Evolutionary conservation across 2,113 vertebrate genomes (phyloP), one percentile per base, ranked within the genome.

Genomic region (Rana temporaria): DNA sequence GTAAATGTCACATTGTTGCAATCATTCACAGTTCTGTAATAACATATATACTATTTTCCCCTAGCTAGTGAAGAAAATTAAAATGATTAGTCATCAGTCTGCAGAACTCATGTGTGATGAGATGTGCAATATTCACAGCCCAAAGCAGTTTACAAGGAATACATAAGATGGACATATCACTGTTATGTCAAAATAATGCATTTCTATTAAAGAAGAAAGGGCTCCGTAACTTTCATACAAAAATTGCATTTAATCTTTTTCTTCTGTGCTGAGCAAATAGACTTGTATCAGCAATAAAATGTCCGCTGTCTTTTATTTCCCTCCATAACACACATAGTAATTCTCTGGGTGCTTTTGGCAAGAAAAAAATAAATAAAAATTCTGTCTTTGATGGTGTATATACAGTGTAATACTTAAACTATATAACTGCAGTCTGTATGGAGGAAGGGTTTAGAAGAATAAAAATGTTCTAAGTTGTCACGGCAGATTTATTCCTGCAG

Each of bases 41-140:
- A 59, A 22, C 30, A 69, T 55, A 22, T 34, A 66, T 66, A 15
- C 19, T 14, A 38, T 65, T 52, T 52, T 78, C 62, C 12, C 62
- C 18, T 66, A 16, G 12, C 42, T 55, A 55, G 16, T 7, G 17
- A 26, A 34, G 24, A 78, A 66, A 78, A 53, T 55, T 65, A 26
- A 78, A 66, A 53, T 32, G 62, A 66, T 65, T 53, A 66, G 24
- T 78, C 63, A 66, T 53, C n/a, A 57, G 63, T 56, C 62, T 24
- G 19, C 76, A 67, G 24, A 66, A 26, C 22, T 78, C 75, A 65
- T 78, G 75, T 66, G 42, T 65, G 26, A 30, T 66, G 48, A 66
- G 76, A 78, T 66, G 42, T 66, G 24, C 62, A 78, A 63, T 62
- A 62, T 76, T 55, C 63, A 63, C 32, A 55, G 62, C 75, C 62